Evolutionary conservation across 2,888 invertebrate species (phyloP).

Genomic region (Meta bourneti): DNA sequence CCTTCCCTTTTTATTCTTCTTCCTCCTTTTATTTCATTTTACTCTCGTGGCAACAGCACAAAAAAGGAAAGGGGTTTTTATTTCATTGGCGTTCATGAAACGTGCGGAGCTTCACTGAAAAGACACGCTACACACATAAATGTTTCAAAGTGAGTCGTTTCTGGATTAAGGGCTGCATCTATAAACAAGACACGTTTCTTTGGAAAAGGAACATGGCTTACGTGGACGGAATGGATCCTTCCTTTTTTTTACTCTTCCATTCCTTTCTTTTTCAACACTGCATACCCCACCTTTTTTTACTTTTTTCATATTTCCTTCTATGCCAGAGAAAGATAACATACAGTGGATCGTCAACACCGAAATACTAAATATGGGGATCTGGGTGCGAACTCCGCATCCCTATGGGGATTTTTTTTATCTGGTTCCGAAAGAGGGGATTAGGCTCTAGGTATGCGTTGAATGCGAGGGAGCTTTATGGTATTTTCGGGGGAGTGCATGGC

Average conservation of each 20-base stretch:
- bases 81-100: slow-evolving; percentile 73
- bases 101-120: slow-evolving; percentile 66
- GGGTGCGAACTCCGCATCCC: background rate
- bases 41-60: slow-evolving; percentile 23
- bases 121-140: slow-evolving; percentile 61
- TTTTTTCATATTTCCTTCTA: background rate
- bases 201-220: slow-evolving; percentile 65
- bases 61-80: slow-evolving; percentile 38
- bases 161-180: slow-evolving; percentile 60
- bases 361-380: slow-evolving; percentile 46
- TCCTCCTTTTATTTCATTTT: background rate
- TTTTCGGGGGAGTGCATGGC: too few species aligned
- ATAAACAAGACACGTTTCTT: slow-evolving; percentile 61
- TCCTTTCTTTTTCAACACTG: slow-evolving; percentile 30
- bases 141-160: slow-evolving; percentile 63
- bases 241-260: slow-evolving; percentile 31
- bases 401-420: background rate
- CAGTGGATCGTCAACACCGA: slow-evolving; percentile 47
- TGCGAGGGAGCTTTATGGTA: background rate
- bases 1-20: slow-evolving; percentile 2
- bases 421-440: background rate
- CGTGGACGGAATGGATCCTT: slow-evolving; percentile 55
- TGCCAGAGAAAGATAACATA: slow-evolving; percentile 29
- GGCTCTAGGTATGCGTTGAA: background rate
- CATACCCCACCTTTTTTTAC: background rate